Percentiles rank a stretch among this genome's conserved stretches.
Evolutionary conservation across 2,113 vertebrate genomes (phyloP).

Genomic region (Morone chrysops): DNA sequence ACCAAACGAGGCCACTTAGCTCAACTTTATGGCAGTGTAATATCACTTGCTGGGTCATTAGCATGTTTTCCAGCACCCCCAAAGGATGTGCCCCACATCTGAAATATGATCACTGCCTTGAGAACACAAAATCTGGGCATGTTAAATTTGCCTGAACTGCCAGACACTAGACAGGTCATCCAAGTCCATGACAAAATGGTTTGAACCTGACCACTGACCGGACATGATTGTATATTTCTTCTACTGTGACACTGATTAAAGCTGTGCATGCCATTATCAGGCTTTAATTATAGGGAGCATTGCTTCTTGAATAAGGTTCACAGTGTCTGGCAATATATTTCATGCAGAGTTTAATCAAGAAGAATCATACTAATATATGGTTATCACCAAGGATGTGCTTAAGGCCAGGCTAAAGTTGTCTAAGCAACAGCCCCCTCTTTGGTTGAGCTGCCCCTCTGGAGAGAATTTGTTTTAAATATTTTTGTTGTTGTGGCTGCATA

Average conservation of each 20-base stretch:
- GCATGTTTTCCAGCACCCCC: conserved; percentile 26
- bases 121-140: not conserved
- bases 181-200: not conserved
- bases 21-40: not conserved
- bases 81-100: conserved; percentile 25
- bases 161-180: not conserved
- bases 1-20: conserved; percentile 28
- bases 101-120: not conserved
- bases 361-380: not conserved
- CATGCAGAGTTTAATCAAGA: conserved; percentile 4
- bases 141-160: not conserved
- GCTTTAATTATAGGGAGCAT: conserved; percentile 4
- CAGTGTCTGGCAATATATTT: conserved; percentile 1
- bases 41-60: conserved; percentile 21
- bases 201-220: not conserved
- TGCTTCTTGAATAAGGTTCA: not conserved
- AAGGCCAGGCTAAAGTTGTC: too few relatives aligned
- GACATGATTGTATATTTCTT: not conserved
- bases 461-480: too few relatives aligned
- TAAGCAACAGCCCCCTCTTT: too few relatives aligned
- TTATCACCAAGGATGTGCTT: not conserved
- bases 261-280: not conserved
- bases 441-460: too few relatives aligned
- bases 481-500: too few relatives aligned
- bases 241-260: not conserved